Percentiles rank a stretch among this genome's conserved stretches.
phyloP scores from a whole-genome alignment of 35 echinoderm and acorn worm genomes.

The Chiridota heheva region DNA sequence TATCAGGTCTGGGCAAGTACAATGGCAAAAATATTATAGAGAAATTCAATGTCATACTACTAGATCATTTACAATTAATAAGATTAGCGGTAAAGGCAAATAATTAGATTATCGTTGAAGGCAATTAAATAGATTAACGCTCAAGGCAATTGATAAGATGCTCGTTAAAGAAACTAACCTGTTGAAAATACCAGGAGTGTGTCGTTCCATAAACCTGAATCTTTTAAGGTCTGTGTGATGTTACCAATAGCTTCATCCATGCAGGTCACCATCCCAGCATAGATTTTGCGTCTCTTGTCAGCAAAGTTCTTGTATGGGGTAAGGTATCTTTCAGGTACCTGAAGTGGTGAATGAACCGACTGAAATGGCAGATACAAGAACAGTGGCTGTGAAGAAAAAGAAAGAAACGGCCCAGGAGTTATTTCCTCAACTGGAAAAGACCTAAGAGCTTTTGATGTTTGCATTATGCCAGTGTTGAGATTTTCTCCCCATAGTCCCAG shows the following conservation, averaged over 20 bases:
- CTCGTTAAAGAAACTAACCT: constrained; percentile 41
- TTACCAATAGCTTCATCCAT: constrained; percentile 79
- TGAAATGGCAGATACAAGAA: constrained; percentile 71
- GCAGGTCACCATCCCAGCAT: constrained; percentile 66
- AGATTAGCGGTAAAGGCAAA: too few species aligned
- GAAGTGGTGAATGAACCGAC: constrained; percentile 62
- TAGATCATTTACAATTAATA: too few species aligned
- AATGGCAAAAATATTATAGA: too few species aligned
- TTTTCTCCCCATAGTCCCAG: too few species aligned
- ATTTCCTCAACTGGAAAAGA: too few species aligned
- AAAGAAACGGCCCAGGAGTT: too few species aligned
- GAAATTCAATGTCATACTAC: too few species aligned
- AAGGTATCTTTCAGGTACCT: constrained; percentile 54
- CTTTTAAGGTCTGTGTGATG: constrained; percentile 35
- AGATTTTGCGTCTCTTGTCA: constrained; percentile 28
- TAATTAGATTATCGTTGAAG: too few species aligned
- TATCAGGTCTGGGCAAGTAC: too few species aligned
- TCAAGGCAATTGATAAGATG: not conserved
- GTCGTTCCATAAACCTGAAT: constrained; percentile 55
- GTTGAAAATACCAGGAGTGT: constrained; percentile 80
- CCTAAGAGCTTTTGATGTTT: too few species aligned
- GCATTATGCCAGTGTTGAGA: too few species aligned
- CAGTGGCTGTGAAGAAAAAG: constrained; percentile 43
- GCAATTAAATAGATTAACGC: too few species aligned
- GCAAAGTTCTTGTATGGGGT: constrained; percentile 49